Conservation (phyloP, 2,888 invertebrate species). For the Willowsia nigromaculata region DNA sequence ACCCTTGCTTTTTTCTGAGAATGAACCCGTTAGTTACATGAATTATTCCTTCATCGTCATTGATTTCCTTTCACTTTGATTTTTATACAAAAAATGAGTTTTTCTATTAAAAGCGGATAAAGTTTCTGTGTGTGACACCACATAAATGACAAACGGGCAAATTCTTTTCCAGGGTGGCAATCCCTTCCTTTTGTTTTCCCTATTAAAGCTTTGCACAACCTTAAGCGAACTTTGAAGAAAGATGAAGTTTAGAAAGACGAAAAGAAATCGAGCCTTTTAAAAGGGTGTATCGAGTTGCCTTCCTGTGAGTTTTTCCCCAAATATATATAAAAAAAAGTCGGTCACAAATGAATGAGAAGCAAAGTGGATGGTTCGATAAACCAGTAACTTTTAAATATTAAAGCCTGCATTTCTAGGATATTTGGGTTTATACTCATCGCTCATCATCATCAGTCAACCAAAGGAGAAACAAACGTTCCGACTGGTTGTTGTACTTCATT, state of each 20-base stretch:
- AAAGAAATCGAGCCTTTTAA: conserved; percentile 32
- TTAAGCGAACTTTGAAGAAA: conserved; percentile 13
- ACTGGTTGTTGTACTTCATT: not conserved
- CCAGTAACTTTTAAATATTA: not conserved
- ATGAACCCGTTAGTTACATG: conserved; percentile 40
- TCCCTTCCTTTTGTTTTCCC: conserved; percentile 11
- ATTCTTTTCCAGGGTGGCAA: not conserved
- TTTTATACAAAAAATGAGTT: not conserved
- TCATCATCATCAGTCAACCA: conserved; percentile 66
- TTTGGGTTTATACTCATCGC: conserved; percentile 24
- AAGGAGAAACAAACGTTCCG: conserved; percentile 46
- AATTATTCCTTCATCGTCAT: conserved; percentile 15
- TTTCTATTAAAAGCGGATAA: conserved; percentile 22
- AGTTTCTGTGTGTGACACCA: conserved; percentile 9
- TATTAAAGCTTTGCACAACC: not conserved
- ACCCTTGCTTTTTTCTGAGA: conserved; percentile 8
- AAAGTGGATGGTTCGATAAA: not conserved
- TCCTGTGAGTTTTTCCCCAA: not conserved
- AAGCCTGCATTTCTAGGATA: not conserved
- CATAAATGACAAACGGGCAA: not conserved
- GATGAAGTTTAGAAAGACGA: not conserved
- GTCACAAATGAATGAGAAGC: not conserved
- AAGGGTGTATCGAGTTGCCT: conserved; percentile 34
- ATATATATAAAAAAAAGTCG: not conserved
- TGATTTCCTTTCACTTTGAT: conserved; percentile 31